phyloP scores from a whole-genome alignment of 1,140 invertebrate species.

The Pemphigus obesinymphae region DNA sequence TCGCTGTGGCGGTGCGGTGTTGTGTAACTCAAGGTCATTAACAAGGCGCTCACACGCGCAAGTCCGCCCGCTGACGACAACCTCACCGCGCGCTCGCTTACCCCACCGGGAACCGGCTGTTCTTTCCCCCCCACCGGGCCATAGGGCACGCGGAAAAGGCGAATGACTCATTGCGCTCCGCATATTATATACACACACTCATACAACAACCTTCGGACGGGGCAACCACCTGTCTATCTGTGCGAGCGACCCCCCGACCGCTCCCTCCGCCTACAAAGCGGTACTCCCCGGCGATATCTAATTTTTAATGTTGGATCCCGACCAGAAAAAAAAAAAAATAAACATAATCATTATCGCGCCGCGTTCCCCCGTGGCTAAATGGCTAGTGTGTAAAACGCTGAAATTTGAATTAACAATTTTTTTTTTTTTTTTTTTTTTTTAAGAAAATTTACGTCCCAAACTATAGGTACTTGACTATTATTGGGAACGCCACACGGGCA shows the following conservation, averaged over 20 bases:
- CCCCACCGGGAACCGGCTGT: not conserved
- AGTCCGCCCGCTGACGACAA: conserved; percentile 25
- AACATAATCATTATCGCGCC: not conserved
- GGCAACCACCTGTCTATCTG: conserved; percentile 38
- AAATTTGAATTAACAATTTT: not conserved
- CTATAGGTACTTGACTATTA: no score
- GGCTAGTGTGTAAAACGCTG: not conserved
- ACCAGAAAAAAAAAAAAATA: not conserved
- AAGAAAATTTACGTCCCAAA: no score
- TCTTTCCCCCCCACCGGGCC: not conserved
- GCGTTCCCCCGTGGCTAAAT: not conserved
- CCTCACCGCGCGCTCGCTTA: not conserved
- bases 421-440: no score
- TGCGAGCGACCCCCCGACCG: not conserved
- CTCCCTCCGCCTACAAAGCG: no score
- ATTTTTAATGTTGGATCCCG: not conserved
- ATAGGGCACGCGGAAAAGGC: conserved; percentile 36
- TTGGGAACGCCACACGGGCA: no score
- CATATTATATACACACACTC: not conserved
- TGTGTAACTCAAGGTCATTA: conserved; percentile 40
- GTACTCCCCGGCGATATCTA: not conserved
- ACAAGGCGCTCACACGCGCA: conserved; percentile 1
- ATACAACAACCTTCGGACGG: conserved; percentile 33
- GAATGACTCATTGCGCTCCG: conserved; percentile 36
- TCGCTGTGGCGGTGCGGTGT: not conserved